Percentiles rank a stretch among this genome's conserved stretches.
Conservation (phyloP, 2,888 invertebrate species). For the Laspeyria flexula region DNA sequence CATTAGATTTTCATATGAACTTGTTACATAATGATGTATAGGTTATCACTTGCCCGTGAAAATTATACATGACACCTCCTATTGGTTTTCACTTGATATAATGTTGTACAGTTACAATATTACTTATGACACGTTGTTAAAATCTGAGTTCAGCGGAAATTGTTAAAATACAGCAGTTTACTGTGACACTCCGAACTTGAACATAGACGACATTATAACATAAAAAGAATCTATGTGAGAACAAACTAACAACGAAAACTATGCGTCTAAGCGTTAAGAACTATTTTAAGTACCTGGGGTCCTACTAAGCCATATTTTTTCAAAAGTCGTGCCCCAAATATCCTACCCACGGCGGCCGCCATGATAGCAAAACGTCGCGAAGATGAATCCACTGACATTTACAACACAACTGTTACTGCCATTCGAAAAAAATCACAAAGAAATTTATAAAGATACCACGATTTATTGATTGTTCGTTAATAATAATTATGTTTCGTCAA, state of each 20-base stretch:
- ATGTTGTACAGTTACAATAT: conserved; percentile 43
- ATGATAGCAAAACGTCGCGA: conserved; percentile 89
- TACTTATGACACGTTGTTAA: conserved; percentile 43
- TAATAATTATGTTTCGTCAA: too few species aligned
- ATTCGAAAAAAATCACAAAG: conserved; percentile 38
- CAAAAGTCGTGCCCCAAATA: conserved; percentile 93
- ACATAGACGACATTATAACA: conserved; percentile 51
- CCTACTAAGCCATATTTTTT: conserved; percentile 90
- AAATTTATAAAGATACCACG: conserved; percentile 4
- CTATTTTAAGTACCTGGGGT: conserved; percentile 88
- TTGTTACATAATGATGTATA: conserved; percentile 84
- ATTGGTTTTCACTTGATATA: conserved; percentile 22
- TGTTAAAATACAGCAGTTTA: conserved; percentile 65
- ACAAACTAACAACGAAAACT: conserved; percentile 45
- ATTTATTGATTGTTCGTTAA: background rate
- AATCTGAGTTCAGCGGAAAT: conserved; percentile 49
- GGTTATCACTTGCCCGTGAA: conserved; percentile 75
- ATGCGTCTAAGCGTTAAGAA: conserved; percentile 52
- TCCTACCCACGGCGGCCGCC: conserved; percentile 95
- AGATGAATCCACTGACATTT: conserved; percentile 73
- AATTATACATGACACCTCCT: conserved; percentile 47
- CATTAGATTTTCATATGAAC: conserved; percentile 74
- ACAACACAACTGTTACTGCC: conserved; percentile 51
- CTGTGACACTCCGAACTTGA: conserved; percentile 54
- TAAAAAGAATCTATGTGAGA: conserved; percentile 43